Evolutionary conservation across 2,888 invertebrate species (phyloP), one percentile per base, ranked within the genome.

Genomic region (Tigriopus californicus): DNA sequence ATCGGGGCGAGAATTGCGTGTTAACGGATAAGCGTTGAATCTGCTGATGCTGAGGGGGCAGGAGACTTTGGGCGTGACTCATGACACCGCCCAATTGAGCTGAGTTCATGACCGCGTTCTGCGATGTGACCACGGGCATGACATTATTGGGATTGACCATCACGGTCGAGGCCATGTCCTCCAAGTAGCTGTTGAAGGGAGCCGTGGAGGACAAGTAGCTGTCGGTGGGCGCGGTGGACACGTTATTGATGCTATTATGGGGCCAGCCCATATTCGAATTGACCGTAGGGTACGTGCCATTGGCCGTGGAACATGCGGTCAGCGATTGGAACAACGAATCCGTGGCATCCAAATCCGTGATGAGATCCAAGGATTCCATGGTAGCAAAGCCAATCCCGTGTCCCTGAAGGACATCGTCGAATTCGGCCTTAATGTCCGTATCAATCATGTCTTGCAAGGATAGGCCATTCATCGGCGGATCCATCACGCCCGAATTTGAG

Each of bases 121-220:
- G 58, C 33, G 46, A 48, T 18, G 58, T 58, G 33, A 51, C 54
- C 54, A 83, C 75, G 1, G 90, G 89, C 81, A 89, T 83, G 48
- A 89, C 88, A 25, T 85, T 85, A 68, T 86, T 88, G 4, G 90
- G 90, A 73, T 90, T 89, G 5, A 90, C 90, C 79, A 89, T 81
- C 64, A 85, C 81, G 13, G 81, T 80, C 62, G 80, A 80, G 20
- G 33, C 53, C 52, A 59, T 48, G 52, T 59, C 59, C 42, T 59
- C 59, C 18, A 59, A 53, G 49, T 59, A 59, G 25, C 41, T 18
- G 20, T 41, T 52, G 42, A 24, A 11, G 10, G 41, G 22, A 20
- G 59, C 18, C 12, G 56, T 33, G 3, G 33, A 33, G 4, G 33
- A 33, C 33, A 33, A 33, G 8, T 33, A 33, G 33, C 33, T 33